Evolutionary conservation across 37 sponge, comb jelly and placozoan genomes (phyloP).

Genomic region (Ianthella basta): DNA sequence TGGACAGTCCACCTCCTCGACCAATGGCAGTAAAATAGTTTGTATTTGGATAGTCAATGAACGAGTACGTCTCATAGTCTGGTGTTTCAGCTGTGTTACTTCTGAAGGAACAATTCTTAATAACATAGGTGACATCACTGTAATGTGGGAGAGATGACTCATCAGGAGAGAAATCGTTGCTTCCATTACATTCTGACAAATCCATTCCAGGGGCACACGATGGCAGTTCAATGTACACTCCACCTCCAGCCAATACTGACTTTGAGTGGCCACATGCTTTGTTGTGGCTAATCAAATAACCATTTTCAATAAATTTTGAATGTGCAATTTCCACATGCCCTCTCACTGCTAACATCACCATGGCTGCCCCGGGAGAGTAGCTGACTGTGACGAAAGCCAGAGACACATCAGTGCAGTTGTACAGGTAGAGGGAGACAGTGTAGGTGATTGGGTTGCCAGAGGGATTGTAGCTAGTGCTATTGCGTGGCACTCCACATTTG

Average conservation of each 20-base stretch:
- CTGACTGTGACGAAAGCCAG: background rate
- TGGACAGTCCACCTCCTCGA: slow-evolving; percentile 13
- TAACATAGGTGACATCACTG: background rate
- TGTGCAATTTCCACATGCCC: background rate
- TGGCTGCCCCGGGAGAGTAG: slow-evolving; percentile 16
- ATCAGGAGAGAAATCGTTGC: background rate
- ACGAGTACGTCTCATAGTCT: background rate
- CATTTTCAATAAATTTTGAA: background rate
- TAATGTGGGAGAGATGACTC: background rate
- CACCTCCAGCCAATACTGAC: background rate
- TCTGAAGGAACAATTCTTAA: background rate
- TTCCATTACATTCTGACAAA: background rate
- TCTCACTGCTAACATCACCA: slow-evolving; percentile 11
- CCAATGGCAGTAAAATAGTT: slow-evolving; percentile 9
- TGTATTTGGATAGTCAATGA: slow-evolving; percentile 23
- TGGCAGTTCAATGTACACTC: background rate
- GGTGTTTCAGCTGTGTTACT: slow-evolving; percentile 28
- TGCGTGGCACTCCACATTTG: background rate
- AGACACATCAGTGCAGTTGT: background rate
- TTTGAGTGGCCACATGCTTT: background rate
- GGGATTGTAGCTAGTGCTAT: slow-evolving; percentile 17
- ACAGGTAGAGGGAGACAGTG: background rate
- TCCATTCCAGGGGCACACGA: slow-evolving; percentile 5
- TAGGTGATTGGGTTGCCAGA: background rate
- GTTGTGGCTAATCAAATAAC: background rate